Evolutionary conservation across 2,797 vertebrate genomes (phyloP).

Genomic region (Tympanoctomys barrerae): DNA sequence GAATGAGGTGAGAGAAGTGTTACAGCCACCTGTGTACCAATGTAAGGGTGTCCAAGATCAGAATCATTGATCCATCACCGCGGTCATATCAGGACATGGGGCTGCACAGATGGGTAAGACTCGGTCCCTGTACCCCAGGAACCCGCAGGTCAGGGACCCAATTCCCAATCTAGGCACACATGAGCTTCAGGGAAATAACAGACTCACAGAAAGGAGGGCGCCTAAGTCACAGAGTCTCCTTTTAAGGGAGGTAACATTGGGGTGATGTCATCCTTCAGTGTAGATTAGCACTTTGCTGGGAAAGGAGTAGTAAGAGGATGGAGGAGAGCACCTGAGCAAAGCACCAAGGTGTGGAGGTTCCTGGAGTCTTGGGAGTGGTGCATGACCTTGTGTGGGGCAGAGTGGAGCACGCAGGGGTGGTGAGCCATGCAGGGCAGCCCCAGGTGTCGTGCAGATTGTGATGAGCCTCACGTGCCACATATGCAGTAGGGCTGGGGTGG

Average conservation of each 20-base stretch:
- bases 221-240: neutral
- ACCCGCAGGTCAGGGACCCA: neutral
- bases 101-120: neutral
- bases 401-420: accelerated
- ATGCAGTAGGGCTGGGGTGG: neutral
- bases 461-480: accelerated
- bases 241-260: neutral
- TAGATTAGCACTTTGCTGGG: neutral
- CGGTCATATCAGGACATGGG: neutral
- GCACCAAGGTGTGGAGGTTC: accelerated
- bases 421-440: accelerated
- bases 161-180: neutral
- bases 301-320: neutral
- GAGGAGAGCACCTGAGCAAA: neutral
- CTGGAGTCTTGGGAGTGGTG: accelerated
- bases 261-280: neutral
- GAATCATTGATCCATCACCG: neutral
- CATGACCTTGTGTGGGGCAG: accelerated
- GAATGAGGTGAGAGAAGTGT: neutral
- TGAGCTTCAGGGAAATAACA: neutral
- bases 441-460: neutral
- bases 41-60: neutral
- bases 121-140: neutral
- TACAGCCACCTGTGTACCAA: accelerated
- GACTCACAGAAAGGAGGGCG: neutral